Conservation (phyloP, 2,888 invertebrate species). For the Ennomos quercinarius region DNA sequence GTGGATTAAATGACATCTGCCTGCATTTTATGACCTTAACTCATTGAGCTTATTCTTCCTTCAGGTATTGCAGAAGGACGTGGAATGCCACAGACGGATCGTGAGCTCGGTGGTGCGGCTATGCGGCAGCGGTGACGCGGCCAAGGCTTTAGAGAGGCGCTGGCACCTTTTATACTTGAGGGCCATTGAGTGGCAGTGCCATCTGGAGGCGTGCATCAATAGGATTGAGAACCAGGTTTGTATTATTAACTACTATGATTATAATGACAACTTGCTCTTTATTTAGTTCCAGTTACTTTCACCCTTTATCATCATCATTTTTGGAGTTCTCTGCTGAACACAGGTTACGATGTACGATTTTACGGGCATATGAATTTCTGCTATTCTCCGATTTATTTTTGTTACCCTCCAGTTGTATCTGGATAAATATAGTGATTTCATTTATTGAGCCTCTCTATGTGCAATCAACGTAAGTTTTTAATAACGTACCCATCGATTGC, state of each 20-base stretch:
- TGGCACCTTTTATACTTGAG: constrained; percentile 96
- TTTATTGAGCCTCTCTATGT: too few species aligned
- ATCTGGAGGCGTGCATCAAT: constrained; percentile 92
- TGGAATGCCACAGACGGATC: constrained; percentile 95
- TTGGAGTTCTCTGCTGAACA: too few species aligned
- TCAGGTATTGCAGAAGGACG: constrained; percentile 96
- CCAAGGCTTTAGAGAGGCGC: constrained; percentile 91
- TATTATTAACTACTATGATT: background rate
- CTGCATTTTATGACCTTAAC: background rate
- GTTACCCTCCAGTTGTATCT: too few species aligned
- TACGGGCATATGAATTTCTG: too few species aligned
- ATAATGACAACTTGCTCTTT: too few species aligned
- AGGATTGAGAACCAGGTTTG: constrained; percentile 86
- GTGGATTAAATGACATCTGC: too few species aligned
- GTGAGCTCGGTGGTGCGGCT: constrained; percentile 91
- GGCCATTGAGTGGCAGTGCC: constrained; percentile 96
- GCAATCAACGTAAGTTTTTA: constrained; percentile 4
- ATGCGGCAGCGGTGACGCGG: constrained; percentile 89
- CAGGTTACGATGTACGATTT: too few species aligned
- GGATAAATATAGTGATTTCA: too few species aligned
- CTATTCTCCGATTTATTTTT: too few species aligned
- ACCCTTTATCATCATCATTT: too few species aligned
- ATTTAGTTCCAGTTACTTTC: too few species aligned
- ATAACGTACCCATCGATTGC: constrained; percentile 5
- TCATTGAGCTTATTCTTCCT: constrained; percentile 43